These are phyloP conservation scores for Austrolebias charrua DNA, from an alignment of 2,797 vertebrate species.

Conservation along the genomic window DNA sequence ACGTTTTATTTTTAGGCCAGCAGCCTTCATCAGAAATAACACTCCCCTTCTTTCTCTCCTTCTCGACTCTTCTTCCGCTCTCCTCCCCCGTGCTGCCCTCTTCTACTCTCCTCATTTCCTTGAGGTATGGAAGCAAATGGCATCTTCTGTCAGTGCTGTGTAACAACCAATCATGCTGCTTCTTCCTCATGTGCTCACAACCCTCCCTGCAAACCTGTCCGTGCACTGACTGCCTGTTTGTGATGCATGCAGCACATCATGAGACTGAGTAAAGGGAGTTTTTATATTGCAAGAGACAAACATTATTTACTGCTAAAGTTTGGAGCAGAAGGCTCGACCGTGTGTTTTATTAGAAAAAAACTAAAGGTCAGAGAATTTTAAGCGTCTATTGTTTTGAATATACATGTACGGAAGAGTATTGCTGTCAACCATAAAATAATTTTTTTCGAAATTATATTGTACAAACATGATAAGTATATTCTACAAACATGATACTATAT, in stretches of 20 bases:
- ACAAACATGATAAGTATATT: no score
- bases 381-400: no score
- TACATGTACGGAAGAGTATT: no score
- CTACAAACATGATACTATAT: no score
- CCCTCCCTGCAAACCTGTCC: constrained; percentile 31
- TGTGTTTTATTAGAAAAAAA: no score
- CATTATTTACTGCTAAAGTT: no score
- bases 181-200: constrained; percentile 46
- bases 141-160: constrained; percentile 56
- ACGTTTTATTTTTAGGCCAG: constrained; percentile 19
- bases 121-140: constrained; percentile 81
- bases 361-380: no score
- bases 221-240: constrained; percentile 57
- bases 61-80: constrained; percentile 58
- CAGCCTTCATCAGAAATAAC: constrained; percentile 55
- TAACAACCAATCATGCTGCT: constrained; percentile 53
- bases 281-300: background rate
- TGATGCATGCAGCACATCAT: constrained; percentile 68
- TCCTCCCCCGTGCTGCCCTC: constrained; percentile 67
- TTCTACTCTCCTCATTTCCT: constrained; percentile 75
- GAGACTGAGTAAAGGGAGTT: constrained; percentile 14
- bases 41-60: constrained; percentile 56
- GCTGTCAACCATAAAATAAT: no score
- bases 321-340: no score
- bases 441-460: no score